Conservation (phyloP, 2,113 vertebrate species). For the Caranx melampygus region DNA sequence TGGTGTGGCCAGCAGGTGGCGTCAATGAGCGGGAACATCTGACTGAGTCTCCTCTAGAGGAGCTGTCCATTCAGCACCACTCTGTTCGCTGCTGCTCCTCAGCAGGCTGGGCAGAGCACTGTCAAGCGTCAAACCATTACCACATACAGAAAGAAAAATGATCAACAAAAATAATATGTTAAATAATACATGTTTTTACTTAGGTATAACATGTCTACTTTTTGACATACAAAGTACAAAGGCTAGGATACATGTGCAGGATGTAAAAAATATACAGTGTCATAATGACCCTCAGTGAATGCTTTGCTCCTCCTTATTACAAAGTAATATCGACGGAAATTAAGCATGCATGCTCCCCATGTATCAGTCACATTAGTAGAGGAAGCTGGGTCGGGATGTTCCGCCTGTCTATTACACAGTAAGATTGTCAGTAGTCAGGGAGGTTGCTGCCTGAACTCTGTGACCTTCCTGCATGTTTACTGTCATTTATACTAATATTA, state of each 20-base stretch:
- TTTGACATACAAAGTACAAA: background rate
- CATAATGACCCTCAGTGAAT: background rate
- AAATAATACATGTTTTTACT: too few relatives aligned
- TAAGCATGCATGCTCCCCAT: background rate
- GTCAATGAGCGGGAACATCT: constrained; percentile 26
- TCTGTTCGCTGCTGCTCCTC: constrained; percentile 11
- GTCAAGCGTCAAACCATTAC: background rate
- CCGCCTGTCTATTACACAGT: background rate
- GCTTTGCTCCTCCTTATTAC: background rate
- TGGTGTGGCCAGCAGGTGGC: constrained; percentile 63
- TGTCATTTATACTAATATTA: constrained; percentile 1
- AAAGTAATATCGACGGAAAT: constrained; percentile 2
- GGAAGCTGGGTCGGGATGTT: constrained; percentile 2
- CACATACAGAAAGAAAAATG: background rate
- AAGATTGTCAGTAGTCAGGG: background rate
- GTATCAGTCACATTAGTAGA: background rate
- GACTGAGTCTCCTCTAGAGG: constrained; percentile 49
- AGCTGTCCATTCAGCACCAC: constrained; percentile 87
- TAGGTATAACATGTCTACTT: background rate
- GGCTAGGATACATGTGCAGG: too few relatives aligned
- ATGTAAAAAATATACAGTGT: background rate
- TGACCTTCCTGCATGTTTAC: constrained; percentile 8
- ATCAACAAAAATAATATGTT: background rate
- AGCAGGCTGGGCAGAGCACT: background rate
- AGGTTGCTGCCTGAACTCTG: constrained; percentile 6